phyloP scores from a whole-genome alignment of 2,113 vertebrate species.

The Panurus biarmicus region DNA sequence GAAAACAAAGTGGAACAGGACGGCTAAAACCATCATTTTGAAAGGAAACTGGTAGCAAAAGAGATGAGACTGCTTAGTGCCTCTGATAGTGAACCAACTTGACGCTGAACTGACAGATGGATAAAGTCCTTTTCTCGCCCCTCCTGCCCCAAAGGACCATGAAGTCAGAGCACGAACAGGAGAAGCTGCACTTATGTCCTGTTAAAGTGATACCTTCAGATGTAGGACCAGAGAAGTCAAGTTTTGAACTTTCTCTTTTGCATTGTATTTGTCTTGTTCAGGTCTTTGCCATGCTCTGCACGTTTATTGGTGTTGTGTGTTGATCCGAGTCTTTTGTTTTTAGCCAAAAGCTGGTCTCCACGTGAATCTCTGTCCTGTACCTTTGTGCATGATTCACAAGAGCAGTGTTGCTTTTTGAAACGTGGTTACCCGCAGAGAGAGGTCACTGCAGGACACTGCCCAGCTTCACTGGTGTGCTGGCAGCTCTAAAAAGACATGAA shows the following conservation, averaged over 20 bases:
- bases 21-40: background rate
- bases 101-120: background rate
- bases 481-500: background rate
- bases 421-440: background rate
- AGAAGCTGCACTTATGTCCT: background rate
- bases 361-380: background rate
- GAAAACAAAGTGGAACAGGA: conserved; percentile 59
- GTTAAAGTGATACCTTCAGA: background rate
- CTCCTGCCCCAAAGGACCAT: background rate
- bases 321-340: background rate
- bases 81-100: conserved; percentile 34
- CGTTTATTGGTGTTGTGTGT: conserved; percentile 59
- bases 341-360: background rate
- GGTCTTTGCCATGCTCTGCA: conserved; percentile 66
- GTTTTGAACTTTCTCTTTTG: conserved; percentile 10
- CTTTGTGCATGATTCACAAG: background rate
- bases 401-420: background rate
- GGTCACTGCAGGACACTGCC: background rate
- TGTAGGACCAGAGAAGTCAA: background rate
- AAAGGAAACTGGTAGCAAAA: conserved; percentile 31
- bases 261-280: background rate
- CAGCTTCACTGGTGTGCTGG: background rate
- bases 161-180: conserved; percentile 27
- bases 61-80: conserved; percentile 41
- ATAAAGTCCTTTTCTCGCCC: background rate